These are phyloP conservation scores for Tyria jacobaeae DNA, from an alignment of 2,888 invertebrate species.

Conservation along the genomic window DNA sequence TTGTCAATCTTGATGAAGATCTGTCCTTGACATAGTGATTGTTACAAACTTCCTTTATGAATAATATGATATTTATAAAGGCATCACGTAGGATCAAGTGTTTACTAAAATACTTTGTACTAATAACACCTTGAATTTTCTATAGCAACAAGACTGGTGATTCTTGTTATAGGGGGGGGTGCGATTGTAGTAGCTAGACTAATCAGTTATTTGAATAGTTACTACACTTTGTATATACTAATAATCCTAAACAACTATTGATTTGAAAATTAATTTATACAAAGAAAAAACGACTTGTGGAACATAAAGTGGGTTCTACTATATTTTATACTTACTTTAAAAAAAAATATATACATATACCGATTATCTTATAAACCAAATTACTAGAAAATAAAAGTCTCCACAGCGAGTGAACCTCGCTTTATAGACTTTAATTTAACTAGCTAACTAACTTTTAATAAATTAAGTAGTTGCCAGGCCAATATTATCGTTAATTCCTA, in stretches of 20 bases:
- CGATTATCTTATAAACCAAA: constrained; percentile 17
- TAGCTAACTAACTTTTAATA: no score
- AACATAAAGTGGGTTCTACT: background rate
- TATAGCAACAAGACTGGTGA: no score
- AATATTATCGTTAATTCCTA: constrained; percentile 17
- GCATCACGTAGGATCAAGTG: background rate
- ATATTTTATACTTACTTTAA: background rate
- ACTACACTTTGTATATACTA: no score
- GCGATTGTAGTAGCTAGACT: no score
- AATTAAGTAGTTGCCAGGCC: constrained; percentile 15
- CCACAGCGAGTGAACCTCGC: no score
- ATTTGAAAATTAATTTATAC: no score
- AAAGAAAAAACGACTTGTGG: no score
- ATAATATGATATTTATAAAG: background rate
- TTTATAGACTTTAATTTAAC: no score
- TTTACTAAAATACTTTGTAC: background rate
- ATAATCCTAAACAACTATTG: no score
- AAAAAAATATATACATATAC: background rate
- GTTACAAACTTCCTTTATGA: constrained; percentile 25
- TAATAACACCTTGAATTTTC: no score
- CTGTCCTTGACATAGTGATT: constrained; percentile 43
- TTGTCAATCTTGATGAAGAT: constrained; percentile 35
- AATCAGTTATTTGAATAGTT: no score
- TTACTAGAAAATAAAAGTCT: constrained; percentile 29
- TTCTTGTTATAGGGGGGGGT: no score